These are phyloP conservation scores for Cylloceria caligata DNA, from an alignment of 2,888 invertebrate genomes.

Conservation along the genomic window DNA sequence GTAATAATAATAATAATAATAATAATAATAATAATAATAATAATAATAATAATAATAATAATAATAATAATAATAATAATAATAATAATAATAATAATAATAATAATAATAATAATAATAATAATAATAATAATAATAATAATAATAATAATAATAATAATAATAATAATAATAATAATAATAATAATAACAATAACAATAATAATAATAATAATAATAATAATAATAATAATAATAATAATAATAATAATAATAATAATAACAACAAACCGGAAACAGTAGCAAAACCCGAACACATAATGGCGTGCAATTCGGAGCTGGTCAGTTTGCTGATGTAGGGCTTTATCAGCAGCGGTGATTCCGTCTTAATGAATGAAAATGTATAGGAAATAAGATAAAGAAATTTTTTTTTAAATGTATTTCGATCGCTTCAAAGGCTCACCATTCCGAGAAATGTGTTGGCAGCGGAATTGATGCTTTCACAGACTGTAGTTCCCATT, in stretches of 20 bases:
- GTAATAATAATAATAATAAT: slow-evolving; percentile 47
- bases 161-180: no score
- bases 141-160: no score
- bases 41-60: no score
- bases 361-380: slow-evolving; percentile 88
- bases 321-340: slow-evolving; percentile 95
- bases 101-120: no score
- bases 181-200: no score
- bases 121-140: no score
- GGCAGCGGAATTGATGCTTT: slow-evolving; percentile 96
- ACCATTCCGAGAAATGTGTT: slow-evolving; percentile 98
- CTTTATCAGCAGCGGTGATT: slow-evolving; percentile 94
- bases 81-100: no score
- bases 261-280: slow-evolving; percentile 93
- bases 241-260: no score
- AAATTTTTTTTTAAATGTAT: neutral
- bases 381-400: slow-evolving; percentile 27
- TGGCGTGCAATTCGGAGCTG: slow-evolving; percentile 95
- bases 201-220: no score
- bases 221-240: no score
- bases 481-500: slow-evolving; percentile 96
- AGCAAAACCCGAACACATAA: slow-evolving; percentile 98
- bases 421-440: slow-evolving; percentile 44
- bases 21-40: no score
- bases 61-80: no score